phyloP scores from a whole-genome alignment of 2,113 vertebrate species.

The Antechinus stuartii region DNA sequence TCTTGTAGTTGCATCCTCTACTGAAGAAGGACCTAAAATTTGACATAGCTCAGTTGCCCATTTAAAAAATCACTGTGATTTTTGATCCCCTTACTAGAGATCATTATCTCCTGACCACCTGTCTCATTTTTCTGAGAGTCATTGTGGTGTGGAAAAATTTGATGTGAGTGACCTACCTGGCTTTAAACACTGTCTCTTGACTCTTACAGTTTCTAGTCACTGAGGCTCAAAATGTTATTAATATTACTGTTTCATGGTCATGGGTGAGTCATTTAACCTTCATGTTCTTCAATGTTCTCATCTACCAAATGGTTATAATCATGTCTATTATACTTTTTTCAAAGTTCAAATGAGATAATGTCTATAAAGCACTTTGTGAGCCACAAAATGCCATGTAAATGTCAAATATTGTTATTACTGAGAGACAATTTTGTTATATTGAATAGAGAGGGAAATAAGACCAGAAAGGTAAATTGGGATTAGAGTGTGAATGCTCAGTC shows the following conservation, averaged over 20 bases:
- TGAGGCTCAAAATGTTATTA: background rate
- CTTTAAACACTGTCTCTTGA: background rate
- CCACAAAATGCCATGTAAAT: background rate
- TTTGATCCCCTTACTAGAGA: background rate
- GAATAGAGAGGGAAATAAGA: background rate
- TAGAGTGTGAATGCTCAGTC: background rate
- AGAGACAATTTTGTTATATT: background rate
- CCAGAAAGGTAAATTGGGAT: background rate
- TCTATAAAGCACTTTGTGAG: background rate
- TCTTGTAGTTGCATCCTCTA: background rate
- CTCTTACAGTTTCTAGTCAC: background rate
- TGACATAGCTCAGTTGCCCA: background rate
- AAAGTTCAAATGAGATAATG: background rate
- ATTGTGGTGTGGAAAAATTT: background rate
- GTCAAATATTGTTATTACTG: background rate
- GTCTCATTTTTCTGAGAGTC: background rate
- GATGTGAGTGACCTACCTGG: background rate
- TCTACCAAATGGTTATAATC: background rate
- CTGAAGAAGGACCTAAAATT: background rate
- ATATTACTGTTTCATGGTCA: background rate
- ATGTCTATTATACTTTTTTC: background rate
- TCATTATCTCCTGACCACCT: background rate
- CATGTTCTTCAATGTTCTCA: background rate
- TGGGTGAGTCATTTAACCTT: background rate
- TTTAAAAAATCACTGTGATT: background rate